Conservation (phyloP, 2,797 vertebrate species). For the Scleropages formosus region DNA sequence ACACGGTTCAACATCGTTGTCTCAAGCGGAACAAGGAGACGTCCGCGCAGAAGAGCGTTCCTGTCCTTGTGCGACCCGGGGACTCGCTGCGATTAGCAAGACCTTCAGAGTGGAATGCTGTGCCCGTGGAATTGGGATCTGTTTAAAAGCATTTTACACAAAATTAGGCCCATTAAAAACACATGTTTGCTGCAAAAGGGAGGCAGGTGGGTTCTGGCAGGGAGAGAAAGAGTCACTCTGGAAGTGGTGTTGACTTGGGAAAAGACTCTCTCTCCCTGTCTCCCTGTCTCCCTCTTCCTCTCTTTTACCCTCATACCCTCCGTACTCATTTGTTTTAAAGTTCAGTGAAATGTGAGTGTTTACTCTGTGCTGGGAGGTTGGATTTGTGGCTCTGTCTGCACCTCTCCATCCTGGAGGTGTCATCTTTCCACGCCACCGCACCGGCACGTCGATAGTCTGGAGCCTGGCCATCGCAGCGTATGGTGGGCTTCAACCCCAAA, state of each 20-base stretch:
- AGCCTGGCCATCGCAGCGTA: slow-evolving; percentile 46
- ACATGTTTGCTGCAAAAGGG: not conserved
- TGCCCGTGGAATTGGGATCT: not conserved
- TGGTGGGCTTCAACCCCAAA: slow-evolving; percentile 58
- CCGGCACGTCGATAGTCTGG: slow-evolving; percentile 56
- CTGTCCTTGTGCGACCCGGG: too few species aligned
- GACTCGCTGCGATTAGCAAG: too few species aligned
- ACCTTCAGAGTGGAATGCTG: not conserved
- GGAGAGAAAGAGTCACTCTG: slow-evolving; percentile 21
- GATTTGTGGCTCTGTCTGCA: slow-evolving; percentile 29
- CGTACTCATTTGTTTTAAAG: slow-evolving; percentile 42
- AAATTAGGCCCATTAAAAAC: not conserved
- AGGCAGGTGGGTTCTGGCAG: not conserved
- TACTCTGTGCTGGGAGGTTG: slow-evolving; percentile 26
- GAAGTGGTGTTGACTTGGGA: slow-evolving; percentile 32
- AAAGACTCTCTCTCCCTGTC: slow-evolving; percentile 22
- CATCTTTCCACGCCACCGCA: slow-evolving; percentile 42
- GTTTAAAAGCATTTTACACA: slow-evolving; percentile 21
- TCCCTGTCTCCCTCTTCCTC: slow-evolving; percentile 14
- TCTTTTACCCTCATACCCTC: not conserved
- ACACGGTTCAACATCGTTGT: too few species aligned
- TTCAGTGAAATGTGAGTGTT: slow-evolving; percentile 41
- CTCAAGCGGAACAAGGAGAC: too few species aligned
- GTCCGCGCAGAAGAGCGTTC: too few species aligned
- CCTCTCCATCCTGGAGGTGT: slow-evolving; percentile 38